phyloP scores from a whole-genome alignment of 2,888 invertebrate species.

The Pocota personata region DNA sequence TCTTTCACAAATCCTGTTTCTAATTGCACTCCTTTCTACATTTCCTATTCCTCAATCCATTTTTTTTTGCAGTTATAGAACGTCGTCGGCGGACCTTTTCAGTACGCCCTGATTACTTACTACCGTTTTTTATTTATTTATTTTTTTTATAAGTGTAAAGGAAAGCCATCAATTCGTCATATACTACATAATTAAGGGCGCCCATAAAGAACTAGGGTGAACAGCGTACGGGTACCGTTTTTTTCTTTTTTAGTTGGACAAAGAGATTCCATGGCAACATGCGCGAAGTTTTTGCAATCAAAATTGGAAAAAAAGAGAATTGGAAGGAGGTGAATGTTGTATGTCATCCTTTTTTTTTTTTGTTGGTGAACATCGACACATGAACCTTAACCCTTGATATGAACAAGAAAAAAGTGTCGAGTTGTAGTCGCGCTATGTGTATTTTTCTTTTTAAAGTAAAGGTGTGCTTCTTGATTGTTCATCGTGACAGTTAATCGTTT shows the following conservation, averaged over 20 bases:
- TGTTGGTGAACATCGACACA: not conserved
- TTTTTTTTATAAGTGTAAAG: not conserved
- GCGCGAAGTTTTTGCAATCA: conserved; percentile 25
- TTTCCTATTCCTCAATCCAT: not conserved
- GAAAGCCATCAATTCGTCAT: not conserved
- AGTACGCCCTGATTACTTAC: not conserved
- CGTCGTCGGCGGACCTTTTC: too few species aligned
- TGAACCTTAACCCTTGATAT: conserved; percentile 15
- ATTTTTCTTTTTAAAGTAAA: not conserved
- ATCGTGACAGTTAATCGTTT: too few species aligned
- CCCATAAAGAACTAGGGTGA: not conserved
- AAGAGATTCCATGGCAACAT: conserved; percentile 61
- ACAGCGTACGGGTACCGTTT: conserved; percentile 15
- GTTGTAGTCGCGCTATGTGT: not conserved
- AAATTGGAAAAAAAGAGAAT: not conserved
- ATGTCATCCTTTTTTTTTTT: not conserved
- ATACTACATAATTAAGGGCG: conserved; percentile 1
- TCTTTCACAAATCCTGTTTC: not conserved
- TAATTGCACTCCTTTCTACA: not conserved
- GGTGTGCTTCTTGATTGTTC: not conserved
- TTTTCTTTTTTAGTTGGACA: conserved; percentile 34
- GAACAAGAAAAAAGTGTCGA: not conserved
- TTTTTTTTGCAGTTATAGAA: too few species aligned
- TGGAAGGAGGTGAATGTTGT: not conserved
- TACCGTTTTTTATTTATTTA: not conserved